Evolutionary conservation across 2,797 vertebrate species (phyloP).

Genomic region (Acridotheres tristis): DNA sequence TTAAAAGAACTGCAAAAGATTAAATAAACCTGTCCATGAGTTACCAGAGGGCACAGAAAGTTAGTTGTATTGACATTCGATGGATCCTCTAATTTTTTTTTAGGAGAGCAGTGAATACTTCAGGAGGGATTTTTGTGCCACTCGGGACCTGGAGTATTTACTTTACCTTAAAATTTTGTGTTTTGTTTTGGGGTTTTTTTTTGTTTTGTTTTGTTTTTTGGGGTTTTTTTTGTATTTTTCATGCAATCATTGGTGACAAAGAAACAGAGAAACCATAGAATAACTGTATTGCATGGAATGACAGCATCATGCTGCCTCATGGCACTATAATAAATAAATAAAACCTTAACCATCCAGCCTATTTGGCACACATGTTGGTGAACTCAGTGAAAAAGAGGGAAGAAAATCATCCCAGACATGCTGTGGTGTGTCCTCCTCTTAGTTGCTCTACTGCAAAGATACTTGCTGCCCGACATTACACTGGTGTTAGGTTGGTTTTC

Average conservation of each 20-base stretch:
- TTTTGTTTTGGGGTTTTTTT: no score
- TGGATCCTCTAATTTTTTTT: neutral
- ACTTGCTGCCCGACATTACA: neutral
- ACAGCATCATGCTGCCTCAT: neutral
- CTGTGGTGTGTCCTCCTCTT: neutral
- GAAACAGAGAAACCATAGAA: neutral
- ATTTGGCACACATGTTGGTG: neutral
- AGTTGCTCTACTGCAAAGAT: neutral
- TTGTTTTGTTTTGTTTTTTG: no score
- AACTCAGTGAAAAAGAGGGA: neutral
- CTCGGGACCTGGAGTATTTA: no score
- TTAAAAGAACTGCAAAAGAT: neutral
- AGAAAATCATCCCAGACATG: neutral
- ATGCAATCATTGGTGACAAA: neutral
- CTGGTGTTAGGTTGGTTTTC: neutral
- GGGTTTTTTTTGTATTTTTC: neutral
- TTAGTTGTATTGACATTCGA: neutral
- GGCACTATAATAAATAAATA: neutral
- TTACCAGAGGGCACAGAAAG: neutral
- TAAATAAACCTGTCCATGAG: neutral
- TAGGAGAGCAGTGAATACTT: neutral
- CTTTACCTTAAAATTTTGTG: no score
- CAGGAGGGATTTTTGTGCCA: neutral
- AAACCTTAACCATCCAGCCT: neutral
- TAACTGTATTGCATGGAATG: neutral